A percentile compares a stretch with the other conserved stretches of the same genome.
Evolutionary conservation across 2,113 vertebrate species (phyloP).

Genomic region (Astur gentilis): DNA sequence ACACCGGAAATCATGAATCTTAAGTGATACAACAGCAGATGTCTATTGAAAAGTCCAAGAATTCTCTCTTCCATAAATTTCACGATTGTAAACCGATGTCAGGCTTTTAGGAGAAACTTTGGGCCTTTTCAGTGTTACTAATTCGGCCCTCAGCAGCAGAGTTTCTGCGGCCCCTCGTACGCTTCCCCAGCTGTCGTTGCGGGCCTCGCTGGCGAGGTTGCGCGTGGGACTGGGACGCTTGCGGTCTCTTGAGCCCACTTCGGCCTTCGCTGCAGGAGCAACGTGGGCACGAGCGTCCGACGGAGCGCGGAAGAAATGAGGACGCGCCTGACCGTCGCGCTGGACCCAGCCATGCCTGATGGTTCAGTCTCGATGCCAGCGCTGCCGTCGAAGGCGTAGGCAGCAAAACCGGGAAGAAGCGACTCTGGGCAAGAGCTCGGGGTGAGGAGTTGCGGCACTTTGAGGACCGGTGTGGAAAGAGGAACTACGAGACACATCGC

Average conservation of each 20-base stretch:
- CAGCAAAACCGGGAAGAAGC: not conserved
- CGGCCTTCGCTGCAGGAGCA: not conserved
- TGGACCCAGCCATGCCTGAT: not conserved
- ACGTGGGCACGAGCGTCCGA: rapidly evolving
- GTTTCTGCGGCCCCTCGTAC: not conserved
- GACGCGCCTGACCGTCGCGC: rapidly evolving
- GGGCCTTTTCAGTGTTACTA: not conserved
- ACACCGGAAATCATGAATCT: not conserved
- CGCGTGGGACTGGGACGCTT: rapidly evolving
- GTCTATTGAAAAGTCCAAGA: not conserved
- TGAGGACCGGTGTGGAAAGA: not conserved
- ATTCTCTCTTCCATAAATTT: not conserved
- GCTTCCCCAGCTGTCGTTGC: not conserved
- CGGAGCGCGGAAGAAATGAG: rapidly evolving
- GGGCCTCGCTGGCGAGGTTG: rapidly evolving
- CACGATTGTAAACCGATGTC: not conserved
- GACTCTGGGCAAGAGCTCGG: not conserved
- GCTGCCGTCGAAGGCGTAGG: not conserved
- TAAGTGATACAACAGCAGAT: not conserved
- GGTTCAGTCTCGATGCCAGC: not conserved
- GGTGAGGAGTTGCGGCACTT: not conserved
- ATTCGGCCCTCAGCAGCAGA: not conserved
- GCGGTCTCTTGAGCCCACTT: rapidly evolving
- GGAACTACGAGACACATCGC: not conserved
- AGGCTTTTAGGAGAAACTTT: not conserved